These are phyloP conservation scores for Proisotoma minuta DNA, from an alignment of 2,888 invertebrate species.

Conservation along the genomic window DNA sequence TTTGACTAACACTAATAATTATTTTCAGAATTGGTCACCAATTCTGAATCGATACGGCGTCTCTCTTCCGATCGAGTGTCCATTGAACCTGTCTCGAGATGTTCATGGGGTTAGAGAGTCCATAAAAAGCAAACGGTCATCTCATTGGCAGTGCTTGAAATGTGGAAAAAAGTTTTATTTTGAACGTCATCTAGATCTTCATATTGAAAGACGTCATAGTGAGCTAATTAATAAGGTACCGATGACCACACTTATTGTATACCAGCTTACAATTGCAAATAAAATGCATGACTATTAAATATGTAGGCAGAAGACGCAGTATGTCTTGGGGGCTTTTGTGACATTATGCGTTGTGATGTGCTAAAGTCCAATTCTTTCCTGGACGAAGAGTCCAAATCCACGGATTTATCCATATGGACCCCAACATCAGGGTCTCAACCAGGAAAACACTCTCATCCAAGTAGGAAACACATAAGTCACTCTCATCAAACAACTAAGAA, in stretches of 20 bases:
- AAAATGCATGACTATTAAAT: neutral
- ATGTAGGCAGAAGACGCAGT: constrained; percentile 81
- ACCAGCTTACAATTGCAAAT: neutral
- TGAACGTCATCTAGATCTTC: constrained; percentile 77
- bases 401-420: constrained; percentile 47
- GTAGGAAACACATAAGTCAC: neutral
- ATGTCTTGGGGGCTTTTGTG: constrained; percentile 90
- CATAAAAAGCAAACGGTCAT: constrained; percentile 78
- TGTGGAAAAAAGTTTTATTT: constrained; percentile 89
- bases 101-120: constrained; percentile 81
- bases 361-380: constrained; percentile 57
- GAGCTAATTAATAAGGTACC: constrained; percentile 75
- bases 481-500: neutral
- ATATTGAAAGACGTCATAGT: constrained; percentile 83
- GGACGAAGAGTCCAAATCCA: constrained; percentile 45
- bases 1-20: constrained; percentile 12
- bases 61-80: constrained; percentile 79
- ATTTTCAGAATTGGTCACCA: constrained; percentile 73
- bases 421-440: constrained; percentile 31
- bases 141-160: constrained; percentile 84
- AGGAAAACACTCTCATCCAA: no score
- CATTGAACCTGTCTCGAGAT: constrained; percentile 80
- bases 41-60: constrained; percentile 83
- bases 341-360: constrained; percentile 91
- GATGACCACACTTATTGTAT: neutral